These are phyloP conservation scores for Dryococelus australis DNA, from an alignment of 2,888 invertebrate genomes.

Conservation along the genomic window DNA sequence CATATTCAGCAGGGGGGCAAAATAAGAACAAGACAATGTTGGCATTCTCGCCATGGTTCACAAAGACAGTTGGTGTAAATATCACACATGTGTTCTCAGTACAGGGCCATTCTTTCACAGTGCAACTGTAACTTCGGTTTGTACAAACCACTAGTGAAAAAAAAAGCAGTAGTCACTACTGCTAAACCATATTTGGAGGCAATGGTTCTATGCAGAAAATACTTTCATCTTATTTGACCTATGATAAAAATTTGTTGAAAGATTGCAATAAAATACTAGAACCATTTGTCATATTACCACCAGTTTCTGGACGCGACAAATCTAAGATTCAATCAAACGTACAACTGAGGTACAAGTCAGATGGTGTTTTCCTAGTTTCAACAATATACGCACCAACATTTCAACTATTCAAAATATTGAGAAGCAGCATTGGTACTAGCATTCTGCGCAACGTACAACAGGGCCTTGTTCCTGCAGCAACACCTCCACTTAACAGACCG, in stretches of 20 bases:
- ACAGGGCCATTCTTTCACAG: background rate
- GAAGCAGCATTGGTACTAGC: background rate
- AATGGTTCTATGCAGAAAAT: background rate
- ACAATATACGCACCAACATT: background rate
- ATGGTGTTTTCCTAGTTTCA: background rate
- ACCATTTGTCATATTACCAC: background rate
- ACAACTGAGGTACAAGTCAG: constrained; percentile 6
- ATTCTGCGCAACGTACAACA: background rate
- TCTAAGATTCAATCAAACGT: constrained; percentile 24
- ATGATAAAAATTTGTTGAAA: background rate
- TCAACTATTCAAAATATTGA: background rate
- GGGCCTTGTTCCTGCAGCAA: background rate
- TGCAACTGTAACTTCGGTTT: constrained; percentile 12
- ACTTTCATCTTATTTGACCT: background rate
- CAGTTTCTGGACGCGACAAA: background rate
- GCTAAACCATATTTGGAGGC: background rate
- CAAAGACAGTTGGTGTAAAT: background rate
- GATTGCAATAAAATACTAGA: constrained; percentile 16
- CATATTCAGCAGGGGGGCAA: background rate
- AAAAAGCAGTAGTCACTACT: too few relatives aligned
- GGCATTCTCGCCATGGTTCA: constrained; percentile 28
- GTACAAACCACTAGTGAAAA: background rate
- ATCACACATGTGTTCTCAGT: background rate
- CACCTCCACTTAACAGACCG: background rate
- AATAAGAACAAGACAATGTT: constrained; percentile 23